phyloP scores from a whole-genome alignment of 2,113 vertebrate genomes.

The Pseudorhombus dupliciocellatus region DNA sequence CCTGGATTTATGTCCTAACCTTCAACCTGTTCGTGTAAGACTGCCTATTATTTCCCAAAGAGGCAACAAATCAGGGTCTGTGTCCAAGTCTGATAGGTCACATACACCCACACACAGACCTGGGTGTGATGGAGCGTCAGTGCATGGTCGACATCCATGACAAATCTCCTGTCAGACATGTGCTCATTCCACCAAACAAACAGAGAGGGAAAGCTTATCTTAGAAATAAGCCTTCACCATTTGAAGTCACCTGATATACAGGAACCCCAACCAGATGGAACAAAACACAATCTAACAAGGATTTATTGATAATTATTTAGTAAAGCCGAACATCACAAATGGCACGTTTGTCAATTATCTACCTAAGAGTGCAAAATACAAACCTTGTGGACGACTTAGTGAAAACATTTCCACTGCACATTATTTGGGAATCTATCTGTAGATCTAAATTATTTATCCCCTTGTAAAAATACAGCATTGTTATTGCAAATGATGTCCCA shows the following conservation, averaged over 20 bases:
- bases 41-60: slow-evolving; percentile 40
- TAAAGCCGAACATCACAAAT: neutral
- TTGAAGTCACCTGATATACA: neutral
- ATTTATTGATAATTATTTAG: neutral
- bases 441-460: neutral
- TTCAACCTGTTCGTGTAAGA: slow-evolving; percentile 28
- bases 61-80: slow-evolving; percentile 33
- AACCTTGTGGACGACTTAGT: too few species aligned
- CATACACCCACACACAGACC: slow-evolving; percentile 37
- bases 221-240: neutral
- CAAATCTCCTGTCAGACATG: slow-evolving; percentile 65
- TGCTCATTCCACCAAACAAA: slow-evolving; percentile 61
- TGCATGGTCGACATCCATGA: slow-evolving; percentile 62
- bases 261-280: neutral
- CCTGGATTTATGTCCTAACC: slow-evolving; percentile 52
- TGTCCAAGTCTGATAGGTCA: slow-evolving; percentile 27
- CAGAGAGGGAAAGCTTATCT: slow-evolving; percentile 13
- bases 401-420: neutral
- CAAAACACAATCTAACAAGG: neutral
- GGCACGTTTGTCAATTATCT: neutral
- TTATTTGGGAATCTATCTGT: neutral
- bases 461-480: neutral
- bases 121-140: slow-evolving; percentile 49
- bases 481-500: slow-evolving; percentile 10
- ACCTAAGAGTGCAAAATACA: neutral